These are phyloP conservation scores for Euwallacea fornicatus DNA, from an alignment of 1,140 invertebrate species.

Conservation along the genomic window DNA sequence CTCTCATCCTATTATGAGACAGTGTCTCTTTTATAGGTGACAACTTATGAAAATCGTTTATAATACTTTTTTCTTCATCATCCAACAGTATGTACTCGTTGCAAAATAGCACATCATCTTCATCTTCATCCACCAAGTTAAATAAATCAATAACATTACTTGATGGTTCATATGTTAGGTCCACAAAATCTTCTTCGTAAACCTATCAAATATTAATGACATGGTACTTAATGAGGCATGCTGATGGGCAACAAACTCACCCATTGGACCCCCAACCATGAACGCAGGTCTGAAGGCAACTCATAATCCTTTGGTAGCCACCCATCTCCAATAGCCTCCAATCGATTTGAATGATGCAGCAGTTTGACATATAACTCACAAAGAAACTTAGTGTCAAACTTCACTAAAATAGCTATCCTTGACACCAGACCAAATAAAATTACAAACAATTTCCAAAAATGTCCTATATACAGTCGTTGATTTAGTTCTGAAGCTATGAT, in stretches of 20 bases:
- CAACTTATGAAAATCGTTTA: slow-evolving; percentile 20
- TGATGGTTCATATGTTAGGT: slow-evolving; percentile 30
- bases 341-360: slow-evolving; percentile 48
- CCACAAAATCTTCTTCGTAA: slow-evolving; percentile 35
- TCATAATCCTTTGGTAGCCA: slow-evolving; percentile 55
- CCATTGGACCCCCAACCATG: slow-evolving; percentile 56
- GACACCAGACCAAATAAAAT: slow-evolving; percentile 55
- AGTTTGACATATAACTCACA: slow-evolving; percentile 56
- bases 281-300: slow-evolving; percentile 53
- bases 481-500: slow-evolving; percentile 50
- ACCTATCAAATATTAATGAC: slow-evolving; percentile 12
- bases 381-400: slow-evolving; percentile 50
- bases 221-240: too few relatives aligned
- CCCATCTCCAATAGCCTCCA: slow-evolving; percentile 50
- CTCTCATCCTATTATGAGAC: slow-evolving; percentile 28
- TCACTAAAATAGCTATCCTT: slow-evolving; percentile 54
- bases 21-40: slow-evolving; percentile 16
- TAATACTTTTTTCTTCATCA: slow-evolving; percentile 33
- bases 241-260: slow-evolving; percentile 28
- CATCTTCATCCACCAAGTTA: slow-evolving; percentile 33
- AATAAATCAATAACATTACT: slow-evolving; percentile 29
- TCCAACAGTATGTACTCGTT: slow-evolving; percentile 40
- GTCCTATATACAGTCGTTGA: slow-evolving; percentile 53
- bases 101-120: slow-evolving; percentile 37
- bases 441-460: slow-evolving; percentile 55